Base-by-base conservation (phyloP, 64 coral and sea anemone genomes). In the Acropora yongei region DNA sequence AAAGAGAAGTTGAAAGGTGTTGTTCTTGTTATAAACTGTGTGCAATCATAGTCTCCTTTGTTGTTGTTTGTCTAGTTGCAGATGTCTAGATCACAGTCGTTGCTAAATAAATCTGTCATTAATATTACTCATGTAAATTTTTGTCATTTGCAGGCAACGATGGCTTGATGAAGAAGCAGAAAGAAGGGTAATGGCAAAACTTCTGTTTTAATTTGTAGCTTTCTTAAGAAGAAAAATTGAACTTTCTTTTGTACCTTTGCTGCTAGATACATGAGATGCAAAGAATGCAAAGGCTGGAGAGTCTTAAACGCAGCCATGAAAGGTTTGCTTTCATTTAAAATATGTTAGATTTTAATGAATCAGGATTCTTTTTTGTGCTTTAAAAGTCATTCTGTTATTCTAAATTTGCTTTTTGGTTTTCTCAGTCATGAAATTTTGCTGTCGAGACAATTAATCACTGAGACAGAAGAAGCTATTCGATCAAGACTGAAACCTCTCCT, bases 401-500 rank as follows among this genome's bases (percentile, higher is more conserved):
- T 30, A 30, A 30, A 30, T 30, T 18, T 67, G 12, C 17, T 67
- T 18, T 14, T 14, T 67, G 63, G 46, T 78, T 12, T 69, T 55
- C 51, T 75, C 41, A 91, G 89, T 17, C 49, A 78, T 47, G 93
- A 84, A 16, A 77, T 78, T 71, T 43, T 57, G 60, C 89, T 95
- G 53, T 76, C 93, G 2, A 65, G 83, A 48, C 89, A 66, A 53
- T 77, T 95, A 65, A 80, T 95, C 53, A 43, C 75, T 2, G 89
- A 95, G 77, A 90, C 93, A 46, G 93, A 95, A 79, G 76, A 95
- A 87, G 93, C 88, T 1, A 95, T 95, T 78, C 46, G 76, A 57
- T 78, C 79, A 9, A 78, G 83, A 83, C 60, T 95, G 44, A 79
- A 82, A 95, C 93, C 93, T 47, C 71, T 95, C 8, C 60, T 95